A percentile compares a stretch with the other conserved stretches of the same genome.
Evolutionary conservation across 2,797 vertebrate genomes (phyloP).

Genomic region (Tachyglossus aculeatus): DNA sequence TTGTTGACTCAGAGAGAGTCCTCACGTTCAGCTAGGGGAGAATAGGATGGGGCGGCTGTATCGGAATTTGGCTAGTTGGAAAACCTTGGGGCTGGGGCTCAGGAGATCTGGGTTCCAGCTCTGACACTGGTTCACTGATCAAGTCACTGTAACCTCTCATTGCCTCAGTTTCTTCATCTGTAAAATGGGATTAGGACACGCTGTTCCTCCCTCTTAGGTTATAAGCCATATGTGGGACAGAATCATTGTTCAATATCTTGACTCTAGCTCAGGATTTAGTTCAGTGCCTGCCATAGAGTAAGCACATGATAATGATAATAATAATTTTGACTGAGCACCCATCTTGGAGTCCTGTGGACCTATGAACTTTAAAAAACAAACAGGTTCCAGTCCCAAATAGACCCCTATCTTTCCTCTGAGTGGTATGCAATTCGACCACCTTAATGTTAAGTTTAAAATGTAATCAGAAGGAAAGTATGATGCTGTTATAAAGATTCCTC

Average conservation of each 20-base stretch:
- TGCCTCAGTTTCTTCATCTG: not conserved
- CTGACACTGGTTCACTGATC: not conserved
- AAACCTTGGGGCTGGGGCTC: not conserved
- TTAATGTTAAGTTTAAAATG: no score
- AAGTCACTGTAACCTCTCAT: not conserved
- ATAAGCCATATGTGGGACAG: no score
- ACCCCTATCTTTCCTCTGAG: not conserved
- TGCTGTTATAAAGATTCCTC: conserved; percentile 7
- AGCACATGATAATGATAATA: no score
- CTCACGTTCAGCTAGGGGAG: no score
- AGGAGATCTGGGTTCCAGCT: not conserved
- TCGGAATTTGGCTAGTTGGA: no score
- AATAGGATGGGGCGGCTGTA: no score
- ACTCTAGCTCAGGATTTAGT: no score
- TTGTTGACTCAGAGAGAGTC: no score
- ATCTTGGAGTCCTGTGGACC: not conserved
- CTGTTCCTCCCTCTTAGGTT: no score
- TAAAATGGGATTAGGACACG: not conserved
- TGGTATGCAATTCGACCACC: no score
- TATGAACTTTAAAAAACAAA: conserved; percentile 5
- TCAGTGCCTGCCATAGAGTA: no score
- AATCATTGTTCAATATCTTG: no score
- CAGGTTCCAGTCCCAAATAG: conserved; percentile 4
- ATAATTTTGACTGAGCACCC: not conserved
- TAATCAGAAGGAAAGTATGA: not conserved